Evolutionary conservation across 2,797 vertebrate species (phyloP).

Genomic region (Hozukius guyotensis): DNA sequence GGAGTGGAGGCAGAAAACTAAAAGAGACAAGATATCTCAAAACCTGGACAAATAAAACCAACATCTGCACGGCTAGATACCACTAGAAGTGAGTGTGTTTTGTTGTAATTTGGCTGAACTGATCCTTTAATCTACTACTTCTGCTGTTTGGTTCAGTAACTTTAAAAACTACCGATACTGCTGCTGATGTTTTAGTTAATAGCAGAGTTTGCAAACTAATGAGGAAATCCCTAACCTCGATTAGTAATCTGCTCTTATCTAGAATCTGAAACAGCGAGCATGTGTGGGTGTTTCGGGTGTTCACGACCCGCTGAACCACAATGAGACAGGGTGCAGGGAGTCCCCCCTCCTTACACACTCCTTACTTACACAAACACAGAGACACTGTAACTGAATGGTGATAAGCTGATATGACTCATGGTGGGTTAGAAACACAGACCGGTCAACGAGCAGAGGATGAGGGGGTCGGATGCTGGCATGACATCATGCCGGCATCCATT

Average conservation of each 20-base stretch:
- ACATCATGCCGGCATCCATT: conserved; percentile 59
- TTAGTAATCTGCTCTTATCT: conserved; percentile 20
- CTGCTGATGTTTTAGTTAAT: background rate
- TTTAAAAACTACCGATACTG: background rate
- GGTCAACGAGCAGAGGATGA: conserved; percentile 46
- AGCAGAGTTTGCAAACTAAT: background rate
- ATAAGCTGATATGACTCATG: conserved; percentile 53
- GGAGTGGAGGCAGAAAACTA: background rate
- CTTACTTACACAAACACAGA: conserved; percentile 40
- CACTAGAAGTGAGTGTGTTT: background rate
- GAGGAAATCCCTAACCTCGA: background rate
- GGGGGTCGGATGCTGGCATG: conserved; percentile 38
- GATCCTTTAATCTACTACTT: background rate
- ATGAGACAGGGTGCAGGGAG: conserved; percentile 14
- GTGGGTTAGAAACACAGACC: conserved; percentile 41
- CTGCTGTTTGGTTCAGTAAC: background rate
- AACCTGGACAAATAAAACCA: background rate
- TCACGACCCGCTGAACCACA: conserved; percentile 51
- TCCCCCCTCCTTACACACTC: background rate
- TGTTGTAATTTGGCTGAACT: background rate
- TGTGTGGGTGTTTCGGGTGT: conserved; percentile 17
- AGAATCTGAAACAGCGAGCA: conserved; percentile 15
- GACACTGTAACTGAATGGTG: conserved; percentile 24
- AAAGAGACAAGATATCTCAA: background rate
- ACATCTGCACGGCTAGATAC: too few relatives aligned